Base-by-base conservation (phyloP, 2,113 vertebrate genomes). In the Amblyopsis rosae region DNA sequence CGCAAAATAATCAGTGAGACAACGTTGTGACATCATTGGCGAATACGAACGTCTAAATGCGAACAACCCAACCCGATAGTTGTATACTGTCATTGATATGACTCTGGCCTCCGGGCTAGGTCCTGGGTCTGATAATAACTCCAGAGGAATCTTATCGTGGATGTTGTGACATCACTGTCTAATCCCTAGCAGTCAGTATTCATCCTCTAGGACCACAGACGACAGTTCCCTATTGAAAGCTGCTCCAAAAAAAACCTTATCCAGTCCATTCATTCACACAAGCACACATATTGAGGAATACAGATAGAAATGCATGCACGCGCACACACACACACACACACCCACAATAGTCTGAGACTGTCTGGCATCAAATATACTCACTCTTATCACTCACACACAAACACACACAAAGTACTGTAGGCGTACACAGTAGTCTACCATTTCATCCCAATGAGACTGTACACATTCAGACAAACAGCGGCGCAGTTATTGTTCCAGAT, bases 401-500 rank as follows among this genome's bases (percentile, higher is more conserved):
- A 26, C 41, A 17, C 16, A 46, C 55, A 76, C 69, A 61, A 12
- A 54, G 80, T 70, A 69, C 77, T 75, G 80, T 73, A n/a, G 76
- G 77, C 81, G 33, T 26, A 53, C 19, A 64, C 48, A 51, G 45
- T 81, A 85, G 57, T 87, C 84, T 84, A 85, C 12, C 73, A 70
- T 89, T 88, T 89, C 84, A 86, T 82, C 80, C 85, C 84, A 77
- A 81, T 81, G 83, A 85, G 81, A 85, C 82, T 74, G 86, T 84
- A 87, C 82, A 76, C 82, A 89, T 86, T 88, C 83, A 86, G 80
- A 85, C 80, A 85, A 89, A 87, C 83, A 85, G 78, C 73, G 76
- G 77, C 81, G 85, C 73, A 12, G 72, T 82, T 81, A 87, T 90
- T 88, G 88, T 91, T 47, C 82, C 67, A 33, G 82, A 75, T 51